A percentile compares a stretch with the other conserved stretches of the same genome.
phyloP scores from a whole-genome alignment of 2,113 vertebrate genomes.

The Leptosomus discolor region DNA sequence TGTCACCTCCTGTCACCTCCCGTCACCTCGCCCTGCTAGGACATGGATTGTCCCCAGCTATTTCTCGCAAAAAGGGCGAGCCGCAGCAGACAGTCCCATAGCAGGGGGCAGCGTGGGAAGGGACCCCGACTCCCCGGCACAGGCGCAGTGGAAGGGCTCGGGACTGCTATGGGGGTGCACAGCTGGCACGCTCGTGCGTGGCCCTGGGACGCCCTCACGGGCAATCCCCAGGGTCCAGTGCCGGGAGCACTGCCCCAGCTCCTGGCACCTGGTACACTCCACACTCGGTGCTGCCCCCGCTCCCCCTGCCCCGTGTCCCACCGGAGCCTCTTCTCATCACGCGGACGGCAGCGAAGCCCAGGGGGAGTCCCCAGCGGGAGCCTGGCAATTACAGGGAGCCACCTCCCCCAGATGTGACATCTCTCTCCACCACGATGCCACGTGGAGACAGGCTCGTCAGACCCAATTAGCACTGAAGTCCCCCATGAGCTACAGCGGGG shows the following conservation, averaged over 20 bases:
- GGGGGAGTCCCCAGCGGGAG: not conserved
- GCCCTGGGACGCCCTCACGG: rapidly evolving
- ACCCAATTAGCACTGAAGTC: conserved; percentile 1
- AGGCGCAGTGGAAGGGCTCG: rapidly evolving
- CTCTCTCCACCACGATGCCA: not conserved
- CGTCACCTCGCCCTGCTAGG: rapidly evolving
- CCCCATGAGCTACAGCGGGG: not conserved
- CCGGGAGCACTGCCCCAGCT: not conserved
- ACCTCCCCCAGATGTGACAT: not conserved
- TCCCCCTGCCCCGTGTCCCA: not conserved
- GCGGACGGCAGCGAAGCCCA: rapidly evolving
- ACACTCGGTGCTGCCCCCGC: rapidly evolving
- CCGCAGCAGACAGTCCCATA: rapidly evolving
- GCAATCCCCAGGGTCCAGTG: not conserved
- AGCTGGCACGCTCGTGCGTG: rapidly evolving
- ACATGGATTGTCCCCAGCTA: not conserved
- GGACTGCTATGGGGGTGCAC: rapidly evolving
- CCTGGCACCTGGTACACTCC: not conserved
- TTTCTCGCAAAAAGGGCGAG: not conserved
- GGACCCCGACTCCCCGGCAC: rapidly evolving
- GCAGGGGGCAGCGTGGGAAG: rapidly evolving
- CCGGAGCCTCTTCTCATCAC: not conserved
- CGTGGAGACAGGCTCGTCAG: not conserved
- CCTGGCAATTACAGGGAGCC: not conserved
- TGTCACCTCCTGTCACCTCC: not conserved